These are phyloP conservation scores for Leptopilina clavipes DNA, from an alignment of 1,140 invertebrate species.

Conservation along the genomic window DNA sequence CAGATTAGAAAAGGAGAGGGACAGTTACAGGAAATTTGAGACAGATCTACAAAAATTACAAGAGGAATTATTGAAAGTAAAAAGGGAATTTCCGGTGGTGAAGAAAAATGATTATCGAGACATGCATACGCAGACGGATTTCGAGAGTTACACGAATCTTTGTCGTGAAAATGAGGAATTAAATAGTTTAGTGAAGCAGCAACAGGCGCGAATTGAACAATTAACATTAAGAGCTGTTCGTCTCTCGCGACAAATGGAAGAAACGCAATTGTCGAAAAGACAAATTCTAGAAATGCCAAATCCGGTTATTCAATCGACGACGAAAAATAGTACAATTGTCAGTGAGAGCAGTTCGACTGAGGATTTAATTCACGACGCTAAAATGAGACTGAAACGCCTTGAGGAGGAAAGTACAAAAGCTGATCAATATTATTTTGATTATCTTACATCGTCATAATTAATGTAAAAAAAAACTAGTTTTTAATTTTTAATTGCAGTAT, in stretches of 20 bases:
- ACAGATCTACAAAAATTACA: slow-evolving; percentile 64
- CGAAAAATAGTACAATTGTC: slow-evolving; percentile 58
- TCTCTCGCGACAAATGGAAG: slow-evolving; percentile 66
- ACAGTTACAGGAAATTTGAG: slow-evolving; percentile 62
- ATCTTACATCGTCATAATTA: slow-evolving; percentile 60
- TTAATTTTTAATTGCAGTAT: neutral
- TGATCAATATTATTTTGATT: slow-evolving; percentile 68
- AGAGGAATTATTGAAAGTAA: slow-evolving; percentile 64
- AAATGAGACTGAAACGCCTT: slow-evolving; percentile 64
- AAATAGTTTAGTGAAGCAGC: slow-evolving; percentile 62
- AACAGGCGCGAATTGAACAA: slow-evolving; percentile 67
- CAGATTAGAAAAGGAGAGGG: slow-evolving; percentile 66
- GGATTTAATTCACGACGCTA: slow-evolving; percentile 72
- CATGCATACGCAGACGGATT: slow-evolving; percentile 66
- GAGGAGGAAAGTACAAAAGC: slow-evolving; percentile 70
- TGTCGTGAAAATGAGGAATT: slow-evolving; percentile 65
- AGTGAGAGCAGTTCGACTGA: slow-evolving; percentile 72
- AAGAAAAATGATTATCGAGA: slow-evolving; percentile 47
- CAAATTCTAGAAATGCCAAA: slow-evolving; percentile 45
- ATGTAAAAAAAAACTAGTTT: slow-evolving; percentile 37
- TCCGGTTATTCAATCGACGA: slow-evolving; percentile 43
- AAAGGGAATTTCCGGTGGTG: slow-evolving; percentile 49
- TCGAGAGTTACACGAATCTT: slow-evolving; percentile 51
- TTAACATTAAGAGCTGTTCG: slow-evolving; percentile 63
- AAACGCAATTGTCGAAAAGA: slow-evolving; percentile 54